phyloP scores from a whole-genome alignment of 2,797 vertebrate genomes.

The Tangara arthus region DNA sequence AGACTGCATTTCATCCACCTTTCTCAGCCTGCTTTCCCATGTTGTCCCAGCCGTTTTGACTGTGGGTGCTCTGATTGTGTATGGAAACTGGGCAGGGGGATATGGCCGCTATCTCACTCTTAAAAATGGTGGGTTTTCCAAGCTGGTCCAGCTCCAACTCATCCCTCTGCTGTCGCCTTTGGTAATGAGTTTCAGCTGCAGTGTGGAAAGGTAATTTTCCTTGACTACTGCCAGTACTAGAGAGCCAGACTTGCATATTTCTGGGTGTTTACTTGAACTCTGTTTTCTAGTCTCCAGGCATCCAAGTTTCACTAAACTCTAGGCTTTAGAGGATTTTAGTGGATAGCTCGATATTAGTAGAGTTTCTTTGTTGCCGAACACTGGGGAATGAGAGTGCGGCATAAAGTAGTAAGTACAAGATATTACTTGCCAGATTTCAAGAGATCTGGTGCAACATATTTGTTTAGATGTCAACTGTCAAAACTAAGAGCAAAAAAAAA shows the following conservation, averaged over 20 bases:
- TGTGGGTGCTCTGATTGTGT: not conserved
- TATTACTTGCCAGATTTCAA: slow-evolving; percentile 18
- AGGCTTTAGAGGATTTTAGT: not conserved
- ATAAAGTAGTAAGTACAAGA: not conserved
- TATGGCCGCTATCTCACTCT: not conserved
- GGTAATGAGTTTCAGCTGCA: slow-evolving; percentile 56
- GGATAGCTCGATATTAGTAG: not conserved
- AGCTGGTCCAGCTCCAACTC: slow-evolving; percentile 23
- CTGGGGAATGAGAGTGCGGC: not conserved
- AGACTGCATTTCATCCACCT: not conserved
- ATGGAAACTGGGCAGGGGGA: not conserved
- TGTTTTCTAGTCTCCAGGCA: slow-evolving; percentile 53
- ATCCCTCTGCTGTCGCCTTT: slow-evolving; percentile 17
- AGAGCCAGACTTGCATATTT: slow-evolving; percentile 58
- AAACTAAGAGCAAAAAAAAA: not conserved
- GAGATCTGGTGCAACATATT: not conserved
- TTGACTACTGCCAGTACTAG: slow-evolving; percentile 41
- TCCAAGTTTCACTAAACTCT: not conserved
- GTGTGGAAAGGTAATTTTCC: slow-evolving; percentile 65
- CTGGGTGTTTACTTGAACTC: slow-evolving; percentile 55
- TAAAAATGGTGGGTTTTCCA: not conserved
- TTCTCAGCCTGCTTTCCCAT: not conserved
- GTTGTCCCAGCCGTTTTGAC: not conserved
- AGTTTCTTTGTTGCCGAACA: not conserved
- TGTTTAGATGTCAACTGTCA: slow-evolving; percentile 36